Evolutionary conservation across 2,888 invertebrate species (phyloP), one percentile per base, ranked within the genome.

Genomic region (Clanis bilineata): DNA sequence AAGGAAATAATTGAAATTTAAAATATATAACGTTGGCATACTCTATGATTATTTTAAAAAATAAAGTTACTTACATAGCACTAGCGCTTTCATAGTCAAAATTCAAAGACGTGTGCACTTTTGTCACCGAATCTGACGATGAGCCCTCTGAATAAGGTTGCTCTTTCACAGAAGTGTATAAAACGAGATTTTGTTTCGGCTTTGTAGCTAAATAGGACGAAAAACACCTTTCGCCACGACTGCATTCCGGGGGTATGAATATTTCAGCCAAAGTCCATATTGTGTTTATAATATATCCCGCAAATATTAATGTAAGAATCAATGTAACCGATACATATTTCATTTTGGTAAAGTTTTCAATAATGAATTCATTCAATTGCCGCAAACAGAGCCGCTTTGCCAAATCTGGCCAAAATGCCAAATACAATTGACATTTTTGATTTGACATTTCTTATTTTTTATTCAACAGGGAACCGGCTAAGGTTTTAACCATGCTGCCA

Each of bases 251-350:
- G 39, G 94, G 93, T 62, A 94, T 94, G 80, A 96, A 97, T 68
- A 97, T 93, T 79, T 94, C 93, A 59, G 94, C 94, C 81, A 97
- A 90, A 70, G 94, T 95, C 93, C 96, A 96, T 83, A 97, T 95
- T 59, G 96, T 95, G 80, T 96, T 94, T 39, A 93, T 83, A 62
- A 96, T 94, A 81, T 96, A 96, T 12, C 92, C 93, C 47, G 95
- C 81, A 86, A 96, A 96, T 69, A 95, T 80, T 73, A 94, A 87
- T 61, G 94, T 93, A 66, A 95, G 72, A 69, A 96, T 85, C 56
- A 94, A 89, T 67, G 94, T 94, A 73, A 95, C 84, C 39, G 95
- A 95, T 70, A 94, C 82, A 79, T 85, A 90, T 80, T 89, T 90
- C 90, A 89, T 90, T 32, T 9, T 18, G 21, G 15, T 32, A 15